Evolutionary conservation across 2,797 vertebrate genomes (phyloP).

Genomic region (Sebastes jordani): DNA sequence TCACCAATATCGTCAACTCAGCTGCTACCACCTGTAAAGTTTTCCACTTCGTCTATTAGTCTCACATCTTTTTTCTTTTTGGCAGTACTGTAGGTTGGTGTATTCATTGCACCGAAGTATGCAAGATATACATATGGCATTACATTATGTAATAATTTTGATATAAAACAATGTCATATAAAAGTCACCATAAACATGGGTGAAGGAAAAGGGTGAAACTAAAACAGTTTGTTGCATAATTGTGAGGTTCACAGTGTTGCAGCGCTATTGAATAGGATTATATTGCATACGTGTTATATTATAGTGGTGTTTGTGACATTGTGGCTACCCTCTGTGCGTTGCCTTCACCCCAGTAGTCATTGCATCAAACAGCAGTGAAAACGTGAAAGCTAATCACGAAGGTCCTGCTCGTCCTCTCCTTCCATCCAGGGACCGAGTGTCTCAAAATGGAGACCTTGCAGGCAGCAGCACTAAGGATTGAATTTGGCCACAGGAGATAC

Average conservation of each 20-base stretch:
- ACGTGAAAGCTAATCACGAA: constrained; percentile 28
- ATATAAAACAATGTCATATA: background rate
- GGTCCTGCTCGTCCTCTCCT: constrained; percentile 22
- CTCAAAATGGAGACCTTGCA: constrained; percentile 56
- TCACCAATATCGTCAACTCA: constrained; percentile 2
- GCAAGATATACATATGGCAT: background rate
- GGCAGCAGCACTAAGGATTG: constrained; percentile 48
- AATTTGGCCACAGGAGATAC: constrained; percentile 58
- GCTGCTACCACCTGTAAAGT: background rate
- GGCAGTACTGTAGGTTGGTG: background rate
- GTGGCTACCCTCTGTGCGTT: background rate
- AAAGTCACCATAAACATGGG: background rate
- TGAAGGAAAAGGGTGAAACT: background rate
- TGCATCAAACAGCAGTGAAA: constrained; percentile 18
- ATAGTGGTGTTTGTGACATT: background rate
- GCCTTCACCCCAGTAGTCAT: constrained; percentile 1
- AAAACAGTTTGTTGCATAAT: background rate
- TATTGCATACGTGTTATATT: background rate
- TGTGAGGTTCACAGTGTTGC: background rate
- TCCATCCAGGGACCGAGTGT: constrained; percentile 21
- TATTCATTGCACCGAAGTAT: background rate
- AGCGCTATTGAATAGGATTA: background rate
- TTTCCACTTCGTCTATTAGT: constrained; percentile 3
- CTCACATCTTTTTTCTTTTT: constrained; percentile 4
- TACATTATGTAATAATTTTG: background rate